These are phyloP conservation scores for Chaenogobius annularis DNA, from an alignment of 2,113 vertebrate species.

Conservation along the genomic window DNA sequence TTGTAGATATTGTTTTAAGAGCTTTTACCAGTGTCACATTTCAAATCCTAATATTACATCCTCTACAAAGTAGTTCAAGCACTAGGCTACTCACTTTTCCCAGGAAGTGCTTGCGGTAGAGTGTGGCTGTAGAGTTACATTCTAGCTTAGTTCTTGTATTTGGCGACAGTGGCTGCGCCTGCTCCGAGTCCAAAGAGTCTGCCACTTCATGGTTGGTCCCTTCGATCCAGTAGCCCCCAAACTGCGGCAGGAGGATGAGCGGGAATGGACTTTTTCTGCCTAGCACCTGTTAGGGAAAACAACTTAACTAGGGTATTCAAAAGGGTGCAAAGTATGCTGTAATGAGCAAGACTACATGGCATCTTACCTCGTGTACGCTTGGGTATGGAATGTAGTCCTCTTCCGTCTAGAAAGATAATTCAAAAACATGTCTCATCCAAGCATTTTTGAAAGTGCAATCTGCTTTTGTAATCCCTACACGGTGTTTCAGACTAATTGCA, in stretches of 20 bases:
- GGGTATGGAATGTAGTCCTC: constrained; percentile 99
- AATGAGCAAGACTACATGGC: not conserved
- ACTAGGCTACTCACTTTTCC: constrained; percentile 75
- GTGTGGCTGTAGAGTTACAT: constrained; percentile 85
- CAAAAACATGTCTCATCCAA: constrained; percentile 38
- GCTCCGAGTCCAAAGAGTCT: constrained; percentile 68
- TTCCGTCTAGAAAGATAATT: constrained; percentile 83
- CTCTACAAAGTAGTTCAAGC: not conserved
- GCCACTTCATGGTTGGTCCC: constrained; percentile 90
- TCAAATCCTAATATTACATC: not conserved
- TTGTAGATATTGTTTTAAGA: too few species aligned
- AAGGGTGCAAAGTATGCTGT: not conserved
- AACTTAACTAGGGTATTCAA: not conserved
- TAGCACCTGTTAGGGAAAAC: constrained; percentile 81
- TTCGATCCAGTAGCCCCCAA: constrained; percentile 98
- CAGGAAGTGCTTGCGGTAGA: constrained; percentile 93
- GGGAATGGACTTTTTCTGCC: constrained; percentile 90
- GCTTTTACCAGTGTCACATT: not conserved
- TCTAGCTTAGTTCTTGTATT: constrained; percentile 84
- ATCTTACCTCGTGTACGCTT: constrained; percentile 92
- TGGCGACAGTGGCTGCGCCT: constrained; percentile 71
- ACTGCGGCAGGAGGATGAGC: constrained; percentile 95
- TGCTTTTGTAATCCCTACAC: constrained; percentile 27
- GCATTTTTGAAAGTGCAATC: constrained; percentile 30
- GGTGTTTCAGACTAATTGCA: constrained; percentile 17